Conservation (phyloP, 2,888 invertebrate species). For the Silvanus unidentatus region DNA sequence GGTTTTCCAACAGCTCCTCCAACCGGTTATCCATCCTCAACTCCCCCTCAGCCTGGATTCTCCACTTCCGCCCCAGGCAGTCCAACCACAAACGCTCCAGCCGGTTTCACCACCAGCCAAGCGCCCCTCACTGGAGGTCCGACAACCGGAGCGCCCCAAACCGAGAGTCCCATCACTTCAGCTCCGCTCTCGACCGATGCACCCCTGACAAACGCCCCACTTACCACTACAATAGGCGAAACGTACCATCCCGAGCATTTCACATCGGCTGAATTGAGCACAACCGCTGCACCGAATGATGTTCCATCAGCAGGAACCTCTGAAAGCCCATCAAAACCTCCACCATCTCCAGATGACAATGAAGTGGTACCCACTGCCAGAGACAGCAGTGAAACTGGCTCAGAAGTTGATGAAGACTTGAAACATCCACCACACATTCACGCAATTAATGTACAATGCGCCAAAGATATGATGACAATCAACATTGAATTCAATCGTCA, state of each 20-base stretch:
- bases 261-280: constrained; percentile 5
- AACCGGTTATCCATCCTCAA: constrained; percentile 9
- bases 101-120: constrained; percentile 16
- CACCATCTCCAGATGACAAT: constrained; percentile 15
- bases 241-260: constrained; percentile 11
- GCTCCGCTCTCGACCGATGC: constrained; percentile 14
- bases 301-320: constrained; percentile 18
- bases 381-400: constrained; percentile 15
- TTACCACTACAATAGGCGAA: constrained; percentile 4
- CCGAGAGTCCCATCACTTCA: constrained; percentile 3
- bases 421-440: constrained; percentile 73
- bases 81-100: constrained; percentile 3
- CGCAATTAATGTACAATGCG: constrained; percentile 68
- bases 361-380: constrained; percentile 16
- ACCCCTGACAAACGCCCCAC: constrained; percentile 7
- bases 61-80: background rate
- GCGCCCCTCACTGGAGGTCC: constrained; percentile 11
- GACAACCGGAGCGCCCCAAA: constrained; percentile 6
- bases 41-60: constrained; percentile 8
- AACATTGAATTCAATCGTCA: constrained; percentile 70
- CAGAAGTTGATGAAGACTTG: constrained; percentile 51
- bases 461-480: constrained; percentile 78
- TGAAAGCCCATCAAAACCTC: constrained; percentile 4
- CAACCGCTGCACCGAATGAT: constrained; percentile 10
- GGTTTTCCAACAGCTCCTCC: constrained; percentile 13